Conservation (phyloP, 2,113 vertebrate species). For the Stegostoma tigrinum region DNA sequence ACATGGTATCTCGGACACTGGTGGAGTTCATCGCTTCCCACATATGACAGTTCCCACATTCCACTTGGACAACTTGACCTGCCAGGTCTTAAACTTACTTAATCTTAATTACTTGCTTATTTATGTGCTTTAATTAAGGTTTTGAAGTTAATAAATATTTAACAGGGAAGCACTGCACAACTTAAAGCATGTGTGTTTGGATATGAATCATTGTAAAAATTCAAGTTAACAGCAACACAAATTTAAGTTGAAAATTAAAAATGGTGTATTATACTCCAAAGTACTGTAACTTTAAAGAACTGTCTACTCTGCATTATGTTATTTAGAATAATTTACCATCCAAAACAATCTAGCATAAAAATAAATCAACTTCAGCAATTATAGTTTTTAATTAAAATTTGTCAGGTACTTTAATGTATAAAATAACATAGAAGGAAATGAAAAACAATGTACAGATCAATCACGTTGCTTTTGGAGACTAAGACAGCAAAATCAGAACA, state of each 20-base stretch:
- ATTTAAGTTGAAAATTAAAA: conserved; percentile 25
- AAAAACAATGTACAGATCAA: background rate
- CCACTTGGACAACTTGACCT: too few relatives aligned
- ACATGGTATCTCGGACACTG: too few relatives aligned
- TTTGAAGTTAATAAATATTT: background rate
- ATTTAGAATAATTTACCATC: background rate
- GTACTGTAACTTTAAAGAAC: background rate
- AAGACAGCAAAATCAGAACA: background rate
- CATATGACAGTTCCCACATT: too few relatives aligned
- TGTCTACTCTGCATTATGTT: background rate
- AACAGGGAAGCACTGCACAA: background rate
- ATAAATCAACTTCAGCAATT: background rate
- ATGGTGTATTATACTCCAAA: background rate
- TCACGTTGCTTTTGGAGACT: background rate
- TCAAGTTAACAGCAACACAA: background rate
- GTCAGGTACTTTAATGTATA: background rate
- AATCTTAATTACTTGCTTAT: too few relatives aligned
- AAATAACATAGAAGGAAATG: background rate
- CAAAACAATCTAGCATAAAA: background rate
- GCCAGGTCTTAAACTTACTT: too few relatives aligned
- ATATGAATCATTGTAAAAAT: background rate
- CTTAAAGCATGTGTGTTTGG: background rate
- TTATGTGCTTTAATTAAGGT: background rate
- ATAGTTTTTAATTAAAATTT: background rate
- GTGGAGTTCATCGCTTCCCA: too few relatives aligned